These are phyloP conservation scores for Poeciliopsis turrubarensis DNA, from an alignment of 2,113 vertebrate species.

Conservation along the genomic window DNA sequence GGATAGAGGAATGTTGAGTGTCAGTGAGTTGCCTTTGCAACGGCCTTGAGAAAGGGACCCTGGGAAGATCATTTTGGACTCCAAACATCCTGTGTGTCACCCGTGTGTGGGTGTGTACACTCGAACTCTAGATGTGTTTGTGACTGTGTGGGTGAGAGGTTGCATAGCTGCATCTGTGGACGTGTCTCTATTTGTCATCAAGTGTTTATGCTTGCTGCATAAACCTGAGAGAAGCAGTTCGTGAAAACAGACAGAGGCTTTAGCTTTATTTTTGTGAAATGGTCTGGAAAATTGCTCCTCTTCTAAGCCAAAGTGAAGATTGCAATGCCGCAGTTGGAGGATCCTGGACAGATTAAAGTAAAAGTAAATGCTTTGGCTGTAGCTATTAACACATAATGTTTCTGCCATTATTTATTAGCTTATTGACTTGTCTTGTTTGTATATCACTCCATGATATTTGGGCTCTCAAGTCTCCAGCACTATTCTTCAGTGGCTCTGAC, in stretches of 20 bases:
- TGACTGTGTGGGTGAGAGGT: conserved; percentile 57
- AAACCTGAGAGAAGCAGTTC: conserved; percentile 17
- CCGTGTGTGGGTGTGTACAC: conserved; percentile 46
- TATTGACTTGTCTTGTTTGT: too few relatives aligned
- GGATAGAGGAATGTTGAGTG: conserved; percentile 72
- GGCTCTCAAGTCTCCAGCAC: too few relatives aligned
- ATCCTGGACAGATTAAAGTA: background rate
- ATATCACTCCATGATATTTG: too few relatives aligned
- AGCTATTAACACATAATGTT: background rate
- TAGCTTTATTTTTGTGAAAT: background rate
- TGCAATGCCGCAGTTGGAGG: too few relatives aligned
- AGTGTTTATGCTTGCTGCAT: conserved; percentile 13
- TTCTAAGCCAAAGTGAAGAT: background rate
- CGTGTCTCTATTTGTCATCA: conserved; percentile 31
- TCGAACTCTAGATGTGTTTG: conserved; percentile 48
- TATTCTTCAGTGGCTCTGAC: too few relatives aligned
- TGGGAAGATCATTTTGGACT: conserved; percentile 74
- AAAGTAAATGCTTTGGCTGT: too few relatives aligned
- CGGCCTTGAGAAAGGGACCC: conserved; percentile 75
- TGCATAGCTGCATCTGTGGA: conserved; percentile 50
- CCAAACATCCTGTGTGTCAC: conserved; percentile 76
- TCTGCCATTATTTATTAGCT: background rate
- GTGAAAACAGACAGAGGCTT: background rate
- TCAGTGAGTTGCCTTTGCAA: conserved; percentile 63
- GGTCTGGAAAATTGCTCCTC: background rate